These are phyloP conservation scores for Puntigrus tetrazona DNA, from an alignment of 2,113 vertebrate genomes.

Conservation along the genomic window DNA sequence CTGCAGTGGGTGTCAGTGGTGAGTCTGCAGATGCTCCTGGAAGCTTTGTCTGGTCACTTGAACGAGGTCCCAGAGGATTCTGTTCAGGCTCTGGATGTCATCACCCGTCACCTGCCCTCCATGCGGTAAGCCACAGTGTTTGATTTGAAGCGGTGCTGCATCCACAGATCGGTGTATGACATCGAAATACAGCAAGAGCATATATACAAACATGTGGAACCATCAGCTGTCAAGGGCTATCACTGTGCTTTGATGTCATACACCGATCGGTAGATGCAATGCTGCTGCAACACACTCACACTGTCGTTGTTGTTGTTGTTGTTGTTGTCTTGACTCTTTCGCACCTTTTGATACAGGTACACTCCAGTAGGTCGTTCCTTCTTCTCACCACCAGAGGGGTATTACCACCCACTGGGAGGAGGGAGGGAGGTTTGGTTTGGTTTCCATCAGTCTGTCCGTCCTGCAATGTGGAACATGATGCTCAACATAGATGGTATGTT, in stretches of 20 bases:
- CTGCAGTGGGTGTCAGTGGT: slow-evolving; percentile 99
- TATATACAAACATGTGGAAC: too few relatives aligned
- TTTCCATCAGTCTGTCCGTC: slow-evolving; percentile 97
- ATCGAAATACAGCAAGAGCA: too few relatives aligned
- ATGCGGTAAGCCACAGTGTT: slow-evolving; percentile 85
- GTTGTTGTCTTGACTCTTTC: neutral
- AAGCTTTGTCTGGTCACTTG: slow-evolving; percentile 92
- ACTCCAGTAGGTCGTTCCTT: slow-evolving; percentile 98
- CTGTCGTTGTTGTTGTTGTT: too few relatives aligned
- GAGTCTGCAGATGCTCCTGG: slow-evolving; percentile 95
- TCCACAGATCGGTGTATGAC: too few relatives aligned
- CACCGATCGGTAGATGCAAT: too few relatives aligned
- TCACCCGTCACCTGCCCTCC: slow-evolving; percentile 96
- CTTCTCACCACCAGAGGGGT: slow-evolving; percentile 97
- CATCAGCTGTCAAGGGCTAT: too few relatives aligned
- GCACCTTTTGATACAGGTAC: slow-evolving; percentile 76
- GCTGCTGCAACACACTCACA: too few relatives aligned
- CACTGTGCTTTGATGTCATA: too few relatives aligned
- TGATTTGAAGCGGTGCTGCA: too few relatives aligned
- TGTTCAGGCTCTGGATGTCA: slow-evolving; percentile 96
- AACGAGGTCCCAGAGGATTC: slow-evolving; percentile 97
- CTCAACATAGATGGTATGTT: slow-evolving; percentile 94
- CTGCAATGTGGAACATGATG: slow-evolving; percentile 99
- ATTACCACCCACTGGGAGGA: slow-evolving; percentile 97
- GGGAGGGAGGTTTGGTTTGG: slow-evolving; percentile 98